Conservation (phyloP, 2,113 vertebrate species). For the Chloropsis hardwickii region DNA sequence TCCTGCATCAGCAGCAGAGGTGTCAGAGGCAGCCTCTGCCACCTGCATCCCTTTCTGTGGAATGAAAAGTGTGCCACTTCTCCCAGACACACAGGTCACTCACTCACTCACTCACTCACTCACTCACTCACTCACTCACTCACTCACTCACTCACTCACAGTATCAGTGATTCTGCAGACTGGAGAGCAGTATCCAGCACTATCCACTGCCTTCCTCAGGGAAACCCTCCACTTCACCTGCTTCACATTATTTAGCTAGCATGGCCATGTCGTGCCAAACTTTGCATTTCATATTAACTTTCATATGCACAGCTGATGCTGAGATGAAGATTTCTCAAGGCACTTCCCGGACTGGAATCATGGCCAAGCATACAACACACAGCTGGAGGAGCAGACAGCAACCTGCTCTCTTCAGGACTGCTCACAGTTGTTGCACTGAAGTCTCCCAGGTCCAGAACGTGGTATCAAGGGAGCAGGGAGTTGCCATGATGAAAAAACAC, state of each 20-base stretch:
- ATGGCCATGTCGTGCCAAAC: neutral
- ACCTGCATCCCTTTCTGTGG: neutral
- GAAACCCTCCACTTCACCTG: neutral
- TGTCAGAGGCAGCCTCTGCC: neutral
- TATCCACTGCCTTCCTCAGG: neutral
- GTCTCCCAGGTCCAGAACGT: neutral
- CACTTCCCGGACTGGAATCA: neutral
- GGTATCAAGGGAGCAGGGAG: neutral
- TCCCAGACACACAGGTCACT: neutral
- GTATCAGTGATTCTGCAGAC: neutral
- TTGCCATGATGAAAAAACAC: neutral
- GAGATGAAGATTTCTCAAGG: neutral
- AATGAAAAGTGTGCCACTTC: neutral
- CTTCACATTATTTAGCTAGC: neutral
- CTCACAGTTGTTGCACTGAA: neutral
- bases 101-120: neutral
- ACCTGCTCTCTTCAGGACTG: neutral
- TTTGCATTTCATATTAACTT: neutral
- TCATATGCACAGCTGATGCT: neutral
- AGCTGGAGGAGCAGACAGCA: neutral
- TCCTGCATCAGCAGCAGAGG: neutral
- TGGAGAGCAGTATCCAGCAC: neutral
- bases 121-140: neutral
- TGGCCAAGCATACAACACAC: accelerated
- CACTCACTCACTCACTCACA: neutral